Evolutionary conservation across 1,140 invertebrate genomes (phyloP).

Genomic region (silkworm (Bombyx mori)): DNA sequence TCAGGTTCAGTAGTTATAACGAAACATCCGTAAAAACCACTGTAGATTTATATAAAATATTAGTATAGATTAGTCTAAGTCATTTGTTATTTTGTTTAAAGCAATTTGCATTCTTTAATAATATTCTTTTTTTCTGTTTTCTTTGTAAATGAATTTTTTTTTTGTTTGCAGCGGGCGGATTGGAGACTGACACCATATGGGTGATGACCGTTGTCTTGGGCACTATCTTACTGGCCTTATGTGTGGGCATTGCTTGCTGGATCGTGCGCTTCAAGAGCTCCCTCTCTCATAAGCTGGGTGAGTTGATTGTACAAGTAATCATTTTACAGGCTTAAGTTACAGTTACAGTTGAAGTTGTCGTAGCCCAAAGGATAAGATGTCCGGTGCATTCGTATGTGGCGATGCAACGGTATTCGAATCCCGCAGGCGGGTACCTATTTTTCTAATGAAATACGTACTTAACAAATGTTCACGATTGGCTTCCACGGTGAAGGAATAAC

Average conservation of each 20-base stretch:
- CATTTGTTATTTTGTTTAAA: neutral
- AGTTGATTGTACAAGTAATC: conserved; percentile 1
- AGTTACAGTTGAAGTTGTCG: no score
- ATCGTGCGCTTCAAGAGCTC: conserved; percentile 35
- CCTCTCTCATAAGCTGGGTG: conserved; percentile 54
- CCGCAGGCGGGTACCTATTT: no score
- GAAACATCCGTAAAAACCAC: no score
- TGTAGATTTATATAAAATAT: no score
- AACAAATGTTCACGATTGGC: no score
- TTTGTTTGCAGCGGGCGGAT: conserved; percentile 39
- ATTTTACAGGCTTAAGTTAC: no score
- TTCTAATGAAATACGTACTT: no score
- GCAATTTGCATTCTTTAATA: neutral
- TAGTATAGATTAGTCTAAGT: neutral
- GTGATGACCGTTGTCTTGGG: conserved; percentile 34
- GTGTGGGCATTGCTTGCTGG: conserved; percentile 46
- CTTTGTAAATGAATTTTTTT: neutral
- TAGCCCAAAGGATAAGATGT: no score
- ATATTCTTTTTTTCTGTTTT: neutral
- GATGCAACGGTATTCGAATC: no score
- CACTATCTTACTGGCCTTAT: conserved; percentile 22
- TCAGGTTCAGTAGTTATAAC: no score
- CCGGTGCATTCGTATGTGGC: no score
- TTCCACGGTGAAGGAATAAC: no score
- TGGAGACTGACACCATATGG: conserved; percentile 43